Evolutionary conservation across 2,888 invertebrate species (phyloP).

Genomic region (Yponomeuta plumbellus): DNA sequence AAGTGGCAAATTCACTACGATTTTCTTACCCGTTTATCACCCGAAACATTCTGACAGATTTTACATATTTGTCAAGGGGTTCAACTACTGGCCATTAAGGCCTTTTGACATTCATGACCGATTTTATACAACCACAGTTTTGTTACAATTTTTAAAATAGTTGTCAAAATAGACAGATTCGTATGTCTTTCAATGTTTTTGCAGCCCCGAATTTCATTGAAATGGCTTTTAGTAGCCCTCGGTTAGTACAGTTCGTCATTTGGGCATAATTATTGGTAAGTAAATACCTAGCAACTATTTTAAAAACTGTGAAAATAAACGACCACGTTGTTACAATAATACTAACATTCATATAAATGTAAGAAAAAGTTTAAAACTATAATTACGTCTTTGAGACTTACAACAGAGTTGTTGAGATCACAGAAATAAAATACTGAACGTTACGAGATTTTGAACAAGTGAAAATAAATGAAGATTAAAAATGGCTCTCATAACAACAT

Average conservation of each 20-base stretch:
- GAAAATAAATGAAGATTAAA: not conserved
- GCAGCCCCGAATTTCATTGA: too few relatives aligned
- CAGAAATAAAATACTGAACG: conserved; percentile 11
- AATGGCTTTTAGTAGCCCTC: too few relatives aligned
- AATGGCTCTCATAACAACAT: not conserved
- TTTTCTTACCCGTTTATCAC: conserved; percentile 67
- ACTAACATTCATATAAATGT: conserved; percentile 4
- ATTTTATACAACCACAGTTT: not conserved
- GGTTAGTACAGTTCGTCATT: too few relatives aligned
- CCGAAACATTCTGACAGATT: conserved; percentile 45
- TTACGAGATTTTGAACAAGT: not conserved
- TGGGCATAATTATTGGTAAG: too few relatives aligned
- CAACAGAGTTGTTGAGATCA: conserved; percentile 22
- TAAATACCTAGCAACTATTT: not conserved
- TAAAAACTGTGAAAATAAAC: not conserved
- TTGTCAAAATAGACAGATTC: too few relatives aligned
- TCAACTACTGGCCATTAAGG: not conserved
- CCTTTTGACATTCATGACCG: conserved; percentile 16
- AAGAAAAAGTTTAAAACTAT: conserved; percentile 16
- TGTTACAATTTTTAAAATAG: too few relatives aligned
- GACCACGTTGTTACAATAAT: not conserved
- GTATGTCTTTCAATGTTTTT: too few relatives aligned
- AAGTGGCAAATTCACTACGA: conserved; percentile 41
- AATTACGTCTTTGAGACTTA: conserved; percentile 22
- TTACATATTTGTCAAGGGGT: conserved; percentile 2